Conservation (phyloP, 2,888 invertebrate species). For the Sinohyriopsis cumingii region DNA sequence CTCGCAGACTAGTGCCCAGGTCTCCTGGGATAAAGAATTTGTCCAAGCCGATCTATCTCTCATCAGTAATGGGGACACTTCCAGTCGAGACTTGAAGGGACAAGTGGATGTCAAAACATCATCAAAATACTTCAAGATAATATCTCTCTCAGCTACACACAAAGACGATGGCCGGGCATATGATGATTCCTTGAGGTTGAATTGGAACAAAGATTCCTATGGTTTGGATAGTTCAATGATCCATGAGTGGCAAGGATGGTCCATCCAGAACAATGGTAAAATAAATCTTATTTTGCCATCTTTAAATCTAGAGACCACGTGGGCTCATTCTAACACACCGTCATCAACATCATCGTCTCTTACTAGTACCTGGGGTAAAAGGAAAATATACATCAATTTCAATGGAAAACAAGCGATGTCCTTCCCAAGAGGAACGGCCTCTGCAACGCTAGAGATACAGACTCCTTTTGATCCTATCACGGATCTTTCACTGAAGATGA, state of each 20-base stretch:
- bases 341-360: slow-evolving; percentile 31
- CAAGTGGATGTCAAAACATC: slow-evolving; percentile 43
- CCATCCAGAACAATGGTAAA: slow-evolving; percentile 45
- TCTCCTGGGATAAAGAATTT: slow-evolving; percentile 32
- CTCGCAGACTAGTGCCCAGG: slow-evolving; percentile 32
- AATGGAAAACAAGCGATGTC: slow-evolving; percentile 34
- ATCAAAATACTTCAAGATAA: slow-evolving; percentile 19
- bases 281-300: slow-evolving; percentile 39
- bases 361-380: slow-evolving; percentile 34
- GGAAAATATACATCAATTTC: slow-evolving; percentile 25
- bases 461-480: slow-evolving; percentile 9
- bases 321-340: slow-evolving; percentile 45
- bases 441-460: slow-evolving; percentile 33
- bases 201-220: slow-evolving; percentile 31
- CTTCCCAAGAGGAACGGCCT: slow-evolving; percentile 19
- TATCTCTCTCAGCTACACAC: slow-evolving; percentile 29
- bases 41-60: slow-evolving; percentile 36
- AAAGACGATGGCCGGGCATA: slow-evolving; percentile 29
- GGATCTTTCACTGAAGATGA: too few relatives aligned
- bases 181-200: slow-evolving; percentile 17
- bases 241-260: slow-evolving; percentile 30
- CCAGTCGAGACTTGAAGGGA: slow-evolving; percentile 35
- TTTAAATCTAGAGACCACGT: slow-evolving; percentile 31
- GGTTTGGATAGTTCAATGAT: slow-evolving; percentile 35
- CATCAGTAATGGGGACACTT: slow-evolving; percentile 28